Base-by-base conservation (phyloP, 2,888 invertebrate genomes). In the Volucella bombylans region DNA sequence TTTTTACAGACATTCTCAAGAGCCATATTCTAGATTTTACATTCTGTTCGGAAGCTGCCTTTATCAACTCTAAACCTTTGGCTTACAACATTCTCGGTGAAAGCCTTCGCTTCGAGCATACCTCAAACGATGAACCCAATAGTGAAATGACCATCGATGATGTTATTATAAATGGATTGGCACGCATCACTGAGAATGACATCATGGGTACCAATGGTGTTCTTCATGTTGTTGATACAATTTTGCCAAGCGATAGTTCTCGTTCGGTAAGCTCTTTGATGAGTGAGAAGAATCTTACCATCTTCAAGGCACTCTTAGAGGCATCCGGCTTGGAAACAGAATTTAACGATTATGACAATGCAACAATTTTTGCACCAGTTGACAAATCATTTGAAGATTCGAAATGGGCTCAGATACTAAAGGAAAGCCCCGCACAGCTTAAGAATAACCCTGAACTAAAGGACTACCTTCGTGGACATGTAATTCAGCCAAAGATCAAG, bases 201-300 rank as follows among this genome's bases (percentile, higher is more conserved):
- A 91, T 94, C 41, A 93, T 96, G 91, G 95, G 93, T 11, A 94
- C 94, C 1, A 95, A 96, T 90, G 96, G 96, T n/a, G 95, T 96
- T 2, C 89, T 96, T 39, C 95, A 96, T 89, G 92, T 94, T 39
- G 93, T 96, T 85, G 95, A 95, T 88, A 93, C 93, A 3, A 93
- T 95, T 38, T 89, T 95, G 55, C 93, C 95, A 68, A 95, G 95
- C 0, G 93, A 94, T 83, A 93, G 94, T 23, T 91, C 91, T 0
- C 82, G 91, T 61, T 91, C 92, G 3, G 88, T 92, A 57, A 90
- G 90, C 38, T 89, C 90, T 15, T 92, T 94, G 4, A 92, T 95
- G 86, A 91, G 93, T 72, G 93, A 93, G 73, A 93, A 94, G 86
- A 95, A 95, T 88, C 92, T 94, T 43, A 94, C 94, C 0, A 93